Conservation (phyloP, 2,888 invertebrate species). For the Tenthredo livida region DNA sequence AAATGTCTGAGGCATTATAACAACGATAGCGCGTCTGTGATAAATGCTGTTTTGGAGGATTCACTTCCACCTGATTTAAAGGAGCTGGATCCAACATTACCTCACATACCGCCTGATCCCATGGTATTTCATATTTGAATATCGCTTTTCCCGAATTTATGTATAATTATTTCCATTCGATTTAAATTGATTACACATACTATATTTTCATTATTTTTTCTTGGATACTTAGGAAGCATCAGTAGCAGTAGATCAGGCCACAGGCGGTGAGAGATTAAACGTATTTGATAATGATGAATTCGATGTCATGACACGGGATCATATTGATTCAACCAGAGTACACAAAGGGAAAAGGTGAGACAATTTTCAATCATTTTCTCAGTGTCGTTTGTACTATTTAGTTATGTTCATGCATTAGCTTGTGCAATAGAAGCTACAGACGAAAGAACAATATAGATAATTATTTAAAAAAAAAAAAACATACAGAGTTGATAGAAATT, state of each 20-base stretch:
- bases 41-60: slow-evolving; percentile 91
- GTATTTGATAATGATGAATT: slow-evolving; percentile 89
- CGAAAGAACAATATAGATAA: not conserved
- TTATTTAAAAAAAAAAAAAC: not conserved
- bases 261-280: slow-evolving; percentile 80
- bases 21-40: slow-evolving; percentile 87
- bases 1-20: slow-evolving; percentile 89
- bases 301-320: slow-evolving; percentile 85
- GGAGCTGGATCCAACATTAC: slow-evolving; percentile 79
- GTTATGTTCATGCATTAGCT: not conserved
- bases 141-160: not conserved
- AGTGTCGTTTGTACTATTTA: not conserved
- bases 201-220: slow-evolving; percentile 21
- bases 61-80: slow-evolving; percentile 81
- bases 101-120: slow-evolving; percentile 84
- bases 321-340: slow-evolving; percentile 79
- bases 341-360: slow-evolving; percentile 79
- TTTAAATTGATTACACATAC: not conserved
- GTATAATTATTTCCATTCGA: not conserved
- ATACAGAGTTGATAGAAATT: not conserved
- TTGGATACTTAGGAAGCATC: slow-evolving; percentile 62
- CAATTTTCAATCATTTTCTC: not conserved
- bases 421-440: not conserved
- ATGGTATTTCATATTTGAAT: slow-evolving; percentile 71
- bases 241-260: slow-evolving; percentile 60